These are phyloP conservation scores for Megalops cyprinoides DNA, from an alignment of 2,797 vertebrate genomes.

Conservation along the genomic window DNA sequence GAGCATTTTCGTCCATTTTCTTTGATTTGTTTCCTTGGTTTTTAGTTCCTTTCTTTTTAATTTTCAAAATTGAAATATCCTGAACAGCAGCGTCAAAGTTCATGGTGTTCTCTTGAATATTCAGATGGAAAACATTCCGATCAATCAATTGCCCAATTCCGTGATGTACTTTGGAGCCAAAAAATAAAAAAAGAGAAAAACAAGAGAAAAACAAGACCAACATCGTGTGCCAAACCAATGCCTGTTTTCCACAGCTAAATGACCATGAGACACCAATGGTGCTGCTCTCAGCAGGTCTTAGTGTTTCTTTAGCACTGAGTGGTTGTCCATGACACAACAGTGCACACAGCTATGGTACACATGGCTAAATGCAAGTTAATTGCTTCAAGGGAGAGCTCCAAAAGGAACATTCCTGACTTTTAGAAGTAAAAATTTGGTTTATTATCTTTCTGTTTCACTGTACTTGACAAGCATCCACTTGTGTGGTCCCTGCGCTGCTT, in stretches of 20 bases:
- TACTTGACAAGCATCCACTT: conserved; percentile 48
- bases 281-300: not conserved
- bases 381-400: conserved; percentile 14
- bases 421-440: conserved; percentile 40
- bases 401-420: conserved; percentile 32
- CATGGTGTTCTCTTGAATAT: not conserved
- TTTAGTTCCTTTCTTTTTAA: too few relatives aligned
- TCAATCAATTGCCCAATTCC: not conserved
- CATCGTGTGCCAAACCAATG: not conserved
- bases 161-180: not conserved
- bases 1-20: too few relatives aligned
- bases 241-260: not conserved
- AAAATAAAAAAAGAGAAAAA: not conserved
- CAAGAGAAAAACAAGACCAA: not conserved
- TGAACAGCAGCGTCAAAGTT: not conserved
- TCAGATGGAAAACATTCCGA: not conserved
- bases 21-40: too few relatives aligned
- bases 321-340: not conserved
- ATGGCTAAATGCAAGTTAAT: not conserved
- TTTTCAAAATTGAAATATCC: too few relatives aligned
- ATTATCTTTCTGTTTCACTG: conserved; percentile 51
- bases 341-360: not conserved
- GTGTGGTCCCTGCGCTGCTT: conserved; percentile 47
- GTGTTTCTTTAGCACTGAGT: not conserved
- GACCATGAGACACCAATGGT: not conserved